These are phyloP conservation scores for Apolygus lucorum DNA, from an alignment of 1,140 invertebrate species.

Conservation along the genomic window DNA sequence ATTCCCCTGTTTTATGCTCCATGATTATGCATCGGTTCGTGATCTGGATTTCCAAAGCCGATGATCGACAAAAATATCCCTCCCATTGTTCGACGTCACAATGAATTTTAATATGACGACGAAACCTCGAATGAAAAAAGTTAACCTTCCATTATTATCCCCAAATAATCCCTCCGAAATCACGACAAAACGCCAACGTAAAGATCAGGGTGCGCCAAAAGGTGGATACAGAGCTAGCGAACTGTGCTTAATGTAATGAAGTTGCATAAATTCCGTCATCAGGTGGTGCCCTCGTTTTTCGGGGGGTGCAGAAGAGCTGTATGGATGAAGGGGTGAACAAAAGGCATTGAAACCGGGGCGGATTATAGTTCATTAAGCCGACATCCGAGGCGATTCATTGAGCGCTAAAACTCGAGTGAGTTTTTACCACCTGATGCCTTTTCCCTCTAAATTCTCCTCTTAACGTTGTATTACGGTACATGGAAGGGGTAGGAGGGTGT, in stretches of 20 bases:
- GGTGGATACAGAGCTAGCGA: neutral
- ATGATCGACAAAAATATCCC: neutral
- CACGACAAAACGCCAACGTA: neutral
- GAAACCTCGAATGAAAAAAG: neutral
- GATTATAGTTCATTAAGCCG: conserved; percentile 15
- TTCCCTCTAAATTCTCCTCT: neutral
- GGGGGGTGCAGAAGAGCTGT: neutral
- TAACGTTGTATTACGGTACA: neutral
- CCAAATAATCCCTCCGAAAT: neutral
- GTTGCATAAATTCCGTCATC: conserved; percentile 16
- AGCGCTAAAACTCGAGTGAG: neutral
- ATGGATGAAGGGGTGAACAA: conserved; percentile 1
- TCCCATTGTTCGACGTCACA: neutral
- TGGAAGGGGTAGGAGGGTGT: too few species aligned
- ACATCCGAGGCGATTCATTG: conserved; percentile 7
- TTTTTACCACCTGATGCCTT: conserved; percentile 10
- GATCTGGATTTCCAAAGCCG: neutral
- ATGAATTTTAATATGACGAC: neutral
- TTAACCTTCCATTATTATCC: neutral
- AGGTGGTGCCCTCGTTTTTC: conserved; percentile 9
- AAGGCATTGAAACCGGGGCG: conserved; percentile 6
- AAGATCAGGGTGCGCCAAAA: neutral
- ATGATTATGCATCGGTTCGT: too few species aligned
- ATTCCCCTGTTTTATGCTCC: too few species aligned
- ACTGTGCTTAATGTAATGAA: conserved; percentile 15